phyloP scores from a whole-genome alignment of 2,888 invertebrate genomes.

The Podabrus alpinus region DNA sequence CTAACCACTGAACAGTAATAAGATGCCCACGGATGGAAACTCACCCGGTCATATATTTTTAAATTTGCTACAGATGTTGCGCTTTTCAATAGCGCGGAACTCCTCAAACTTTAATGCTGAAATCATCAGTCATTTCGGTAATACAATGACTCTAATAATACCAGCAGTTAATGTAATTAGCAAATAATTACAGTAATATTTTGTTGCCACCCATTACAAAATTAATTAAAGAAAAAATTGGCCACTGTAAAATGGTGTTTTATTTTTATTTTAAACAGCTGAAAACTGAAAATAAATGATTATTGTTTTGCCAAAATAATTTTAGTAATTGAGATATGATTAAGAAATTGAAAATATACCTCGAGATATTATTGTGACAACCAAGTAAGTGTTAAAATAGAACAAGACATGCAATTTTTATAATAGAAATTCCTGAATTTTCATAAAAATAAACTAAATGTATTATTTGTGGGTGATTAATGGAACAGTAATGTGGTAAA shows the following conservation, averaged over 20 bases:
- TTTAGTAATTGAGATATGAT: background rate
- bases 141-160: background rate
- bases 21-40: background rate
- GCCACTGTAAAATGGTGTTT: constrained; percentile 1
- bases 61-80: background rate
- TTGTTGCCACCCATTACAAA: background rate
- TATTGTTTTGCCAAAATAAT: constrained; percentile 19
- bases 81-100: background rate
- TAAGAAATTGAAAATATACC: background rate
- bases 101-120: no score
- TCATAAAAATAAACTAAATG: background rate
- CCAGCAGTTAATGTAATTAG: background rate
- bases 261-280: constrained; percentile 26
- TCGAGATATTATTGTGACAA: background rate
- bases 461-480: background rate
- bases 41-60: background rate
- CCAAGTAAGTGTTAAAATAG: background rate
- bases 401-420: background rate
- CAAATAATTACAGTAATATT: background rate
- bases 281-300: constrained; percentile 17
- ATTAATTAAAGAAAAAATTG: constrained; percentile 11
- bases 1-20: no score
- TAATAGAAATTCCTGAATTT: background rate
- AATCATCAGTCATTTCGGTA: background rate
- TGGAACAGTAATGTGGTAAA: no score